A percentile compares a stretch with the other conserved stretches of the same genome.
These are phyloP conservation scores for Todiramphus chloris DNA, from an alignment of 2,113 vertebrate genomes.

Conservation along the genomic window DNA sequence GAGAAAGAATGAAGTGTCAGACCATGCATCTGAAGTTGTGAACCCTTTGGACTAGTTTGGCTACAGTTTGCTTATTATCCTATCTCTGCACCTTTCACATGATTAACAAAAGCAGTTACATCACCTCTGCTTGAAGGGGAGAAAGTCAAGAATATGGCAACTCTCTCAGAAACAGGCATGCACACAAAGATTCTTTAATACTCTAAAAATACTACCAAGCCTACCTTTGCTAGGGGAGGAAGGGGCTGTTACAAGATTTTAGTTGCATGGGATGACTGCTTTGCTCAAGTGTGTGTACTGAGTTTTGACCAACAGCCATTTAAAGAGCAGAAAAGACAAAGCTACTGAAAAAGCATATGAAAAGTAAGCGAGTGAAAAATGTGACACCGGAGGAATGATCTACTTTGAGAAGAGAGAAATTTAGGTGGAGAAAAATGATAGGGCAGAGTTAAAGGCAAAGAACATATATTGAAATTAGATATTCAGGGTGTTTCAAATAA, in stretches of 20 bases:
- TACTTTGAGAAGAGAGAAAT: neutral
- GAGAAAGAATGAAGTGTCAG: neutral
- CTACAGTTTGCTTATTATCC: constrained; percentile 17
- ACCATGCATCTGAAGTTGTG: neutral
- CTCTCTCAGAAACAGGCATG: neutral
- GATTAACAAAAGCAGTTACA: constrained; percentile 18
- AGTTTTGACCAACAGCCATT: neutral
- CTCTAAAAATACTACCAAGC: neutral
- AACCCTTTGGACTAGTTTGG: constrained; percentile 8
- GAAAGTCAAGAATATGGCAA: constrained; percentile 26
- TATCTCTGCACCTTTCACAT: constrained; percentile 15
- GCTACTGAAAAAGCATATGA: neutral
- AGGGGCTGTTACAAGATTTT: neutral
- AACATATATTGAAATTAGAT: neutral
- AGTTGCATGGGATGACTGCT: neutral
- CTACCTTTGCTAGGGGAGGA: neutral
- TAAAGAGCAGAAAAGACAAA: neutral
- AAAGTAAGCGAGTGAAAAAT: neutral
- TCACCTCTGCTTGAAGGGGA: neutral
- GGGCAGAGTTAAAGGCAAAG: neutral
- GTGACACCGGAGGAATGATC: neutral
- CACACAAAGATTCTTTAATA: neutral
- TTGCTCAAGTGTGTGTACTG: neutral
- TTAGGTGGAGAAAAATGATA: neutral
- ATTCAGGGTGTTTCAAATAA: neutral